Evolutionary conservation across 2,797 vertebrate genomes (phyloP).

Genomic region (Danionella dracula): DNA sequence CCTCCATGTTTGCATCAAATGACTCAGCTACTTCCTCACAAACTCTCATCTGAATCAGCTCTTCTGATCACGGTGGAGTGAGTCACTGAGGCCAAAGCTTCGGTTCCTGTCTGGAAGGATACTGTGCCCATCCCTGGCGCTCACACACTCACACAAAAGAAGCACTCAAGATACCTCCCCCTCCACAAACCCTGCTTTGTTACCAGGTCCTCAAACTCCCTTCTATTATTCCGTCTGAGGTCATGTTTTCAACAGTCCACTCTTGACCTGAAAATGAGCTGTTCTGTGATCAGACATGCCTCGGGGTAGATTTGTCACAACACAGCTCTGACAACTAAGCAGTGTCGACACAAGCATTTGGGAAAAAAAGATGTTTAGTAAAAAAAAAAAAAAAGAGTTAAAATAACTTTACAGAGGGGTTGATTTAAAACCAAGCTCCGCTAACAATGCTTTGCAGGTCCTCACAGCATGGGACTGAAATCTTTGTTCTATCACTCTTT

Average conservation of each 20-base stretch:
- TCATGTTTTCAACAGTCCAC: not conserved
- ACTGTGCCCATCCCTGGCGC: not conserved
- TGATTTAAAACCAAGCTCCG: no score
- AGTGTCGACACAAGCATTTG: no score
- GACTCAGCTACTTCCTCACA: not conserved
- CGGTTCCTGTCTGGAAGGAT: not conserved
- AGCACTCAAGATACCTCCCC: not conserved
- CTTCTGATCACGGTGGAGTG: not conserved
- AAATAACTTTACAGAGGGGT: no score
- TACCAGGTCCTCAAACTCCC: not conserved
- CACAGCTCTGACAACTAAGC: no score
- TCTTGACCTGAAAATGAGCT: not conserved
- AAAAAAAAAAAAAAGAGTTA: no score
- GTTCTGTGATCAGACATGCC: not conserved
- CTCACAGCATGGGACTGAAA: no score
- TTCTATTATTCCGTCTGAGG: not conserved
- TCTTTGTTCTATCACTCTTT: no score
- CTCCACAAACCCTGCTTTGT: constrained; percentile 1
- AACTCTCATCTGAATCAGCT: not conserved
- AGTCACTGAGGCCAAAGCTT: not conserved
- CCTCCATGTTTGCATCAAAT: not conserved
- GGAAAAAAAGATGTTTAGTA: no score
- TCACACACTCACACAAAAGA: not conserved
- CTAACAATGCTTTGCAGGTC: no score
- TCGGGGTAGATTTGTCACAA: not conserved